Percentiles rank a stretch among this genome's conserved stretches.
These are phyloP conservation scores for Trissonchulus latispiculum DNA, from an alignment of 2,888 invertebrate species.

Conservation along the genomic window DNA sequence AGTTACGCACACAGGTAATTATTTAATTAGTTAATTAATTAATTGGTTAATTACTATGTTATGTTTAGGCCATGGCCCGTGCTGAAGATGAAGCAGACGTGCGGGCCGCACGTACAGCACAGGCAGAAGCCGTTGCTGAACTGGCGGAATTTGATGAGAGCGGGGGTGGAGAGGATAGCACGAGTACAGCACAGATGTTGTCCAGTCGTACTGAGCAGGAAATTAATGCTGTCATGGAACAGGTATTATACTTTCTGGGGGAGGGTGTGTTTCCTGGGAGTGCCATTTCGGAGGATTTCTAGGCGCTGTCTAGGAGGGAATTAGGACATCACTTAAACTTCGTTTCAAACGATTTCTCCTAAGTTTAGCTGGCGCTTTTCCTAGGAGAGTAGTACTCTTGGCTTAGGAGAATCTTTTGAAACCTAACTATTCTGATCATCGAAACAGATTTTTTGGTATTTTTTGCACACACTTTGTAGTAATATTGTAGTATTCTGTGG, in stretches of 20 bases:
- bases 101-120: conserved; percentile 34
- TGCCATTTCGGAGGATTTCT: conserved; percentile 2
- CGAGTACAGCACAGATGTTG: conserved; percentile 43
- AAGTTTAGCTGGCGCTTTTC: too few relatives aligned
- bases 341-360: conserved; percentile 13
- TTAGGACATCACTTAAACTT: neutral
- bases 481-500: too few relatives aligned
- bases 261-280: conserved; percentile 12
- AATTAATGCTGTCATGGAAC: conserved; percentile 45
- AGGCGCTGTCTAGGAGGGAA: neutral
- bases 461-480: too few relatives aligned
- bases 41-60: too few relatives aligned
- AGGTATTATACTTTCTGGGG: conserved; percentile 35
- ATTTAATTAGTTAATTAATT: too few relatives aligned
- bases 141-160: conserved; percentile 21
- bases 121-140: conserved; percentile 29
- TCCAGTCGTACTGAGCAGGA: conserved; percentile 45
- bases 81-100: conserved; percentile 40
- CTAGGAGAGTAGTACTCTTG: too few relatives aligned
- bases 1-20: too few relatives aligned
- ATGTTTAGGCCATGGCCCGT: conserved; percentile 31
- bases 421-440: too few relatives aligned
- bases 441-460: neutral
- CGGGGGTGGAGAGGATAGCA: conserved; percentile 27
- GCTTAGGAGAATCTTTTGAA: too few relatives aligned